Percentiles rank a stretch among this genome's conserved stretches.
Conservation (phyloP, 2,113 vertebrate genomes). For the Chamaea fasciata region DNA sequence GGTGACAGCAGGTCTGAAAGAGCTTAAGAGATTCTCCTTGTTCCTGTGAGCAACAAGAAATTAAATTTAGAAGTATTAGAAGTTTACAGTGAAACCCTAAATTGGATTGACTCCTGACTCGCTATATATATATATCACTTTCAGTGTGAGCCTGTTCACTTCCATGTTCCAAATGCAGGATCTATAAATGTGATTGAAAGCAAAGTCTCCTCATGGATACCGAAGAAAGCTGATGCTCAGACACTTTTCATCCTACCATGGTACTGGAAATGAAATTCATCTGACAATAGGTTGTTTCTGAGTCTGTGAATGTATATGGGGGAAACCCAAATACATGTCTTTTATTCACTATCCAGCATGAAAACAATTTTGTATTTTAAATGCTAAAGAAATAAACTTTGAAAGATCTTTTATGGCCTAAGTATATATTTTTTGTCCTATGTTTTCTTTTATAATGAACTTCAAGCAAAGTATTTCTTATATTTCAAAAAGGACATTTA, state of each 20-base stretch:
- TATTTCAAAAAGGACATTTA: neutral
- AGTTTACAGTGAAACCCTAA: neutral
- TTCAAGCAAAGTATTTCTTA: neutral
- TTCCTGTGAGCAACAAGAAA: neutral
- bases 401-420: constrained; percentile 4
- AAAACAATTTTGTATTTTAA: constrained; percentile 6
- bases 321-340: constrained; percentile 14
- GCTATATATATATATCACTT: rapidly evolving
- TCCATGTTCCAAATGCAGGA: neutral
- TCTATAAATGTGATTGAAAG: neutral
- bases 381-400: constrained; percentile 52
- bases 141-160: neutral
- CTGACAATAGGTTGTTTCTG: neutral
- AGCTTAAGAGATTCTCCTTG: neutral
- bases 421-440: constrained; percentile 1
- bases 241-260: constrained; percentile 59
- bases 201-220: neutral
- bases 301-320: constrained; percentile 25
- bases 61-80: neutral
- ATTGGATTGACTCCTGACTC: constrained; percentile 12
- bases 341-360: neutral
- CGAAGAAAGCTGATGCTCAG: neutral
- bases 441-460: constrained; percentile 5
- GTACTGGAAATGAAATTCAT: constrained; percentile 25
- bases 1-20: neutral